A percentile compares a stretch with the other conserved stretches of the same genome.
Evolutionary conservation across 2,113 vertebrate species (phyloP).

Genomic region (Chionodraco myersi): DNA sequence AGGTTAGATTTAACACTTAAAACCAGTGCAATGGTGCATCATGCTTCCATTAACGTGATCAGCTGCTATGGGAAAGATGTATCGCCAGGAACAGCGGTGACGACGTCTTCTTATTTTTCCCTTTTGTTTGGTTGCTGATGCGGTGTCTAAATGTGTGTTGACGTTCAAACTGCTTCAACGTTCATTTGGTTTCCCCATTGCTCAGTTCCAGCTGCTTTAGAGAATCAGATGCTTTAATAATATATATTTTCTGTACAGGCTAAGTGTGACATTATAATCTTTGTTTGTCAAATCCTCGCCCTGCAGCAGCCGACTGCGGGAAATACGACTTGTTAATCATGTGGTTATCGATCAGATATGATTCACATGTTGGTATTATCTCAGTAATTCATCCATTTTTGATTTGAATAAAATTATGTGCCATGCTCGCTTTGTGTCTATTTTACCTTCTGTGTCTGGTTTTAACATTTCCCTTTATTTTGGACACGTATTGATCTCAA

Average conservation of each 20-base stretch:
- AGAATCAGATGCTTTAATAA: slow-evolving; percentile 25
- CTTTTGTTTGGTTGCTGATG: too few species aligned
- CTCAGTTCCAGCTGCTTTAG: slow-evolving; percentile 24
- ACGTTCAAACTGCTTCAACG: slow-evolving; percentile 18
- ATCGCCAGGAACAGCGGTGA: too few species aligned
- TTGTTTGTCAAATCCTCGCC: slow-evolving; percentile 44
- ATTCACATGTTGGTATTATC: slow-evolving; percentile 54
- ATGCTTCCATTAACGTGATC: too few species aligned
- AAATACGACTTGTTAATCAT: slow-evolving; percentile 57
- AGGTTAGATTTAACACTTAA: slow-evolving; percentile 12
- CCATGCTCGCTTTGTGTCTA: slow-evolving; percentile 63
- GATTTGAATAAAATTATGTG: slow-evolving; percentile 82
- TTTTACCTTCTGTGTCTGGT: not conserved
- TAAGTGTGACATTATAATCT: slow-evolving; percentile 30
- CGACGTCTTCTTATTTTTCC: too few species aligned
- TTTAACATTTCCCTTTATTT: not conserved
- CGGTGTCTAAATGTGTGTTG: not conserved
- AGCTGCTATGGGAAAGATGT: too few species aligned
- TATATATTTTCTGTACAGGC: slow-evolving; percentile 36
- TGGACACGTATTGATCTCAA: not conserved
- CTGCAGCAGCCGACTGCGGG: slow-evolving; percentile 37
- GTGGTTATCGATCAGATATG: slow-evolving; percentile 55
- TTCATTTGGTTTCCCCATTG: slow-evolving; percentile 20
- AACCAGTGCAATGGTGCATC: not conserved
- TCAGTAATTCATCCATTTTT: slow-evolving; percentile 68